Evolutionary conservation across 2,113 vertebrate genomes (phyloP), one percentile per base, ranked within the genome.

Genomic region (Callionymus lyra): DNA sequence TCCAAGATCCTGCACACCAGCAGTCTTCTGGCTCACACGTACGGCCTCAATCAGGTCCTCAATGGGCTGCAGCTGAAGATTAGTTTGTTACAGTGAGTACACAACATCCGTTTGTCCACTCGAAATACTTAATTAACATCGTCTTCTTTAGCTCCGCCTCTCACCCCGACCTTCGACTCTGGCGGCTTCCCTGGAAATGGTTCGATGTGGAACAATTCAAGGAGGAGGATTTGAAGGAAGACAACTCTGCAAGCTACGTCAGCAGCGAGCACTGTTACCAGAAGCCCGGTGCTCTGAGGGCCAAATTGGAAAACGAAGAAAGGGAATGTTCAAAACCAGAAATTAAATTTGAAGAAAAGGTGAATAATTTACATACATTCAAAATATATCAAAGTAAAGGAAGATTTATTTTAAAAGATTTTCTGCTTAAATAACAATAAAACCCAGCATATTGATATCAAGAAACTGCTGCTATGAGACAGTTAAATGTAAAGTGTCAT

Each of bases 211-310:
- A 21, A 46, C 56, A 41, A 1, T 68, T 52, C 5, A 38, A 43
- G 33, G 6, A 46, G 0, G 58, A 53, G 6, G 31, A 68, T 12
- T 55, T 18, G 31, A 52, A 37, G 35, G 41, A 27, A 40, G 60
- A 52, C 3, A 17, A 42, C 0, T 31, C 70, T 55, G 43, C 91
- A 39, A 94, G 92, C 1, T 99, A 99, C 16, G 92, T 99, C 63
- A 96, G 89, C 10, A 99, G 93, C 6, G 95, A 99, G 57, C 95
- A 99, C 79, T 99, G 94, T 81, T 99, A 99, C 78, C 95, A 97
- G 82, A 99, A 97, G 63, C 91, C 95, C 1, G 89, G 87, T 0
- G 84, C 90, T 41, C 92, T 91, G 44, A 94, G 69, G 74, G 77
- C 71, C 31, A 72, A 47, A 16, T 4, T 18, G 1, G 64, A 61